phyloP scores from a whole-genome alignment of 2,113 vertebrate species.

The Oceanites oceanicus region DNA sequence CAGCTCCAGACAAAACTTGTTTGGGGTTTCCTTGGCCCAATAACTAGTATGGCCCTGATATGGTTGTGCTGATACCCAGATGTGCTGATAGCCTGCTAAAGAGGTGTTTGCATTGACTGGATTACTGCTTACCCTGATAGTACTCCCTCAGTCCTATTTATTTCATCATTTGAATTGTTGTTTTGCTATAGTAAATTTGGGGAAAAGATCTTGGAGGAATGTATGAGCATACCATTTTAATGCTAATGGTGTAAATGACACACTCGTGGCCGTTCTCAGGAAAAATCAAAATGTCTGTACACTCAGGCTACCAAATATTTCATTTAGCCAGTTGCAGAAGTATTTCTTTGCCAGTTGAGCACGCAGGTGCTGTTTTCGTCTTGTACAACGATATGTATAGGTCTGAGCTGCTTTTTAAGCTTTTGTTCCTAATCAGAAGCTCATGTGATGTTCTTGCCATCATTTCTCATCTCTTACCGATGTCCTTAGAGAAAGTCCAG shows the following conservation, averaged over 20 bases:
- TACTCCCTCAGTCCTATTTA: neutral
- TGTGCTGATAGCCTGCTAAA: neutral
- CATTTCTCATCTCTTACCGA: neutral
- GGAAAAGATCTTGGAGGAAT: neutral
- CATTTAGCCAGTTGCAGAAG: neutral
- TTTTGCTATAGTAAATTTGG: neutral
- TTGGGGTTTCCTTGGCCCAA: neutral
- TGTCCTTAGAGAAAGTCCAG: slow-evolving; percentile 8
- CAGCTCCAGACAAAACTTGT: neutral
- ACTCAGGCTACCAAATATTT: neutral
- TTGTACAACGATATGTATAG: neutral
- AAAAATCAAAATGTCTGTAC: neutral
- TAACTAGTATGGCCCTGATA: neutral
- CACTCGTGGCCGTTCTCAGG: neutral
- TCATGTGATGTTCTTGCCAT: neutral
- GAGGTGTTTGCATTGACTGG: neutral
- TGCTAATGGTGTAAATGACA: neutral
- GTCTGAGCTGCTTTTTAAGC: neutral
- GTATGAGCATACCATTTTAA: neutral
- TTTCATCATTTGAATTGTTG: neutral
- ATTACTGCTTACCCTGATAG: neutral
- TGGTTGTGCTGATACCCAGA: neutral
- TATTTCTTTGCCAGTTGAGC: neutral
- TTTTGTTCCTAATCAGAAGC: neutral
- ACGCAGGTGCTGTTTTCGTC: neutral